Base-by-base conservation (phyloP, 2,113 vertebrate species). In the Pluvialis apricaria region DNA sequence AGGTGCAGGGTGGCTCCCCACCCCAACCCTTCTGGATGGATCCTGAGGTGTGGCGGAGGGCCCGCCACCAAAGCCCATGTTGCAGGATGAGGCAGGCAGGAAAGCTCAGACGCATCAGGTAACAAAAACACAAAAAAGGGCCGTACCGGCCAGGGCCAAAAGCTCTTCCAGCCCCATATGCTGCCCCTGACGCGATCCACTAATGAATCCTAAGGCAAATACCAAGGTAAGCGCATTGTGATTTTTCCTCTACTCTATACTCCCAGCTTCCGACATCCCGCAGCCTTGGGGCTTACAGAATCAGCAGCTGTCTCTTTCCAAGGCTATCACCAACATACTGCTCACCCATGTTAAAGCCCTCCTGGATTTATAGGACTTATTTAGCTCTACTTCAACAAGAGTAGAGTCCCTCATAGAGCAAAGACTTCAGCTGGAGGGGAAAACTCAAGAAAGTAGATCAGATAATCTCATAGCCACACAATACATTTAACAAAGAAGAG, bases 171-270 rank as follows among this genome's bases (percentile, higher is more conserved):
- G 65, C 6, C 29, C 42, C 5, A 7, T 7, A 38, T 13, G 26
- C 78, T 60, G n/a, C 31, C 9, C 13, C 49, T 78, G 28, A 42
- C 2, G 3, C 10, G 55, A 36, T 44, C n/a, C 52, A n/a, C 21
- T 40, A 69, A 64, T 28, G 21, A 58, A 64, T 36, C n/a, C 60
- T 9, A 32, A 4, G 29, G 13, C 26, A 62, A 57, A 79, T 17
- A 38, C 2, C 2, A 8, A 22, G 5, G 25, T 7, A 70, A 85
- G 17, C 14, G 47, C 32, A 40, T 8, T 0, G 0, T 15, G 57
- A 44, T 22, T 73, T 44, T 52, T n/a, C 25, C 26, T 55, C 15
- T 26, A 5, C 14, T 32, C 1, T 44, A n/a, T 13, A 11, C 10
- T 76, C n/a, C 22, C 80, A 76, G 47, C 24, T 71, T 75, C 75